phyloP scores from a whole-genome alignment of 2,797 vertebrate genomes.

The Etheostoma perlongum region DNA sequence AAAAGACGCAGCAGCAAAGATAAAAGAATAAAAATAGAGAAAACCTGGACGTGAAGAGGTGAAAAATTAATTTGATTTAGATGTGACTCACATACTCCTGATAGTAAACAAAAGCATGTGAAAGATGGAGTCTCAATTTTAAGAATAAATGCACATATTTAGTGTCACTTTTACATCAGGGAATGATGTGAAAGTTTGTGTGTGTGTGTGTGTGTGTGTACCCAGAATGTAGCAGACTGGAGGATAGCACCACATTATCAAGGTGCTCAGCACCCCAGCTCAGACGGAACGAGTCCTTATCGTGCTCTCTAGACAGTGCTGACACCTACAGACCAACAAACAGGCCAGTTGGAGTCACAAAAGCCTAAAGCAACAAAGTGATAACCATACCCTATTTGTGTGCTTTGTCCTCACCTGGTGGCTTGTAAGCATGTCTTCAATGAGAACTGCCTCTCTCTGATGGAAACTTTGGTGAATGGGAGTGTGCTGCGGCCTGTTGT shows the following conservation, averaged over 20 bases:
- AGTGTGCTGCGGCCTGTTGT: constrained; percentile 89
- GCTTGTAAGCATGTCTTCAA: constrained; percentile 92
- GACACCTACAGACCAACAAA: constrained; percentile 85
- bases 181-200: not conserved
- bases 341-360: not conserved
- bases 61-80: constrained; percentile 35
- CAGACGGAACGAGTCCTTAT: constrained; percentile 93
- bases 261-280: constrained; percentile 97
- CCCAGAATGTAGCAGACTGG: constrained; percentile 96
- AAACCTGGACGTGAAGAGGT: constrained; percentile 35
- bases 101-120: constrained; percentile 18
- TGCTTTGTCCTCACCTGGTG: constrained; percentile 87
- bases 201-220: constrained; percentile 66
- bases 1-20: constrained; percentile 50
- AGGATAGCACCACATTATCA: constrained; percentile 96
- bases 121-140: constrained; percentile 22
- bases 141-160: not conserved
- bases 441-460: constrained; percentile 90
- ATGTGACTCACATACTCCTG: constrained; percentile 35
- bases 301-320: constrained; percentile 89
- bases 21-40: constrained; percentile 16
- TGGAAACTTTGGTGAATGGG: constrained; percentile 90
- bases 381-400: not conserved
- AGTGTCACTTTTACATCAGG: not conserved
- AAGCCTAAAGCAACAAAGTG: not conserved